Evolutionary conservation across 1,140 invertebrate genomes (phyloP), one percentile per base, ranked within the genome.

Genomic region (Polyergus mexicanus): DNA sequence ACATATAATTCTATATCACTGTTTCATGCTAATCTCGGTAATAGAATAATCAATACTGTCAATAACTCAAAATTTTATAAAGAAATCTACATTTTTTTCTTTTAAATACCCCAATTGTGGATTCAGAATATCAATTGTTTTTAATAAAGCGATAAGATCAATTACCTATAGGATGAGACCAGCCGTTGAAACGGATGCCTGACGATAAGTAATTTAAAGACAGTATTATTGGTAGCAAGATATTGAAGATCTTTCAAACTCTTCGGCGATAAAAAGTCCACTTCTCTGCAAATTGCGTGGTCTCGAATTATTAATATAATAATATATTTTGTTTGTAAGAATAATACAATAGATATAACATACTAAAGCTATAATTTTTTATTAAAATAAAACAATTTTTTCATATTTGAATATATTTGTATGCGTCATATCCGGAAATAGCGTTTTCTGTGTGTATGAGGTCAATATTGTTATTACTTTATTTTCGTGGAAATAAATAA

Each of bases 131-230:
- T 75, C 41, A 19, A 16, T 3, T 13, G 3, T 44, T n/a, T 60
- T 65, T 65, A 8, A 8, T 66, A 86, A 47, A 47, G 13, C 13
- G 13, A 63, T 25, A 75, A 86, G 56, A 54, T 19, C 41, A 75
- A 58, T 89, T 93, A 94, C 94, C 94, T 93, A 78, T 95, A 96
- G 0, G 95, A 94, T n/a, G 95, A 96, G 6, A 96, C 93, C 1
- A 96, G 84, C 11, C 96, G 92, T 77, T 95, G 92, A 87, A 96
- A 96, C 0, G 96, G 96, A 91, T 96, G 95, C 54, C 96, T 93
- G 0, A 96, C 95, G 22, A 95, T 83, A 1, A 96, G 72, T 76
- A 96, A 94, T 86, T 94, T 95, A 63, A 94, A 94, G 22, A 92
- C 74, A 22, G 84, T 85, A 22, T 77, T 58, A 66, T 94, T 87